phyloP scores from a whole-genome alignment of 2,888 invertebrate species.

The Dolomedes plantarius region DNA sequence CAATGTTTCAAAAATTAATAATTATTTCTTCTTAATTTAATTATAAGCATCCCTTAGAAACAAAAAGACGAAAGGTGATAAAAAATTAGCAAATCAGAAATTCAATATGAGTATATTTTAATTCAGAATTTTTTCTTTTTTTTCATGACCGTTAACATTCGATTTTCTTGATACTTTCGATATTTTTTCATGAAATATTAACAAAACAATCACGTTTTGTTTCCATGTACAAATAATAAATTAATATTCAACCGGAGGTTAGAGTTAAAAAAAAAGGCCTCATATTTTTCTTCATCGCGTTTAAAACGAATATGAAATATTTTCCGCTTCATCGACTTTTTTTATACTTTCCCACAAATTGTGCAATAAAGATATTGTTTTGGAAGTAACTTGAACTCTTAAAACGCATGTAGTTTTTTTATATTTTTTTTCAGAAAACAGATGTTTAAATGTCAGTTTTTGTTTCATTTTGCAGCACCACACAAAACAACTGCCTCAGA shows the following conservation, averaged over 20 bases:
- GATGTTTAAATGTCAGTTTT: conserved; percentile 67
- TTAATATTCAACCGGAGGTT: not conserved
- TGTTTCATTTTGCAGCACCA: conserved; percentile 26
- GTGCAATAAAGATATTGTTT: conserved; percentile 57
- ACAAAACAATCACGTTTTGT: conserved; percentile 12
- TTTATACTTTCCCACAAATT: conserved; percentile 3
- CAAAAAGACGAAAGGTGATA: not conserved
- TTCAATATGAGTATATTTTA: conserved; percentile 10
- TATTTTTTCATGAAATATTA: not conserved
- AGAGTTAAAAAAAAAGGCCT: not conserved
- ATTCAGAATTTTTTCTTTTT: not conserved
- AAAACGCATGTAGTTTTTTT: conserved; percentile 23
- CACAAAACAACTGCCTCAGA: not conserved
- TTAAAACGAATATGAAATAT: conserved; percentile 14
- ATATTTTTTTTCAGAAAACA: conserved; percentile 58
- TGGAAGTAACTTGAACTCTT: conserved; percentile 62
- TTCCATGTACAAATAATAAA: not conserved
- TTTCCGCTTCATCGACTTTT: not conserved
- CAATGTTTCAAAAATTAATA: conserved; percentile 6
- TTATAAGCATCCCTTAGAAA: not conserved
- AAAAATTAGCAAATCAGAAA: conserved; percentile 10
- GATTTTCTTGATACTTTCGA: not conserved
- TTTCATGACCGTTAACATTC: not conserved
- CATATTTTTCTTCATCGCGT: not conserved
- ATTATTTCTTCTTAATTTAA: conserved; percentile 9